phyloP scores from a whole-genome alignment of 1,140 invertebrate genomes.

The Drosophila aff. region DNA sequence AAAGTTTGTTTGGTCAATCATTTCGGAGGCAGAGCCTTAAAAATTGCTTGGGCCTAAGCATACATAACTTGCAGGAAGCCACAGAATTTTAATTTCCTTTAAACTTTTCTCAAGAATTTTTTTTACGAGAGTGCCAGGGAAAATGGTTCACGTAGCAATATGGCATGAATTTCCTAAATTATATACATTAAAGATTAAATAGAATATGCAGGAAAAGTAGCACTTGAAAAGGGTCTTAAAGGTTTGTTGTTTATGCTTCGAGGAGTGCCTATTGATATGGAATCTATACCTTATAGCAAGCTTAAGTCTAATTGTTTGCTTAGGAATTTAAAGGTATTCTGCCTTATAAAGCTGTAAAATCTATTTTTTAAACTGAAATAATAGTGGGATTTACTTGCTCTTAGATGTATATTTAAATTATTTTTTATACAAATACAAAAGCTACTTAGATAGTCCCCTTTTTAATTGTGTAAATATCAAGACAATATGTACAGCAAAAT shows the following conservation, averaged over 20 bases:
- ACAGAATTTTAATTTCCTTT: slow-evolving; percentile 44
- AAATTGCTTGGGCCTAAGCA: slow-evolving; percentile 38
- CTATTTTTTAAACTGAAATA: background rate
- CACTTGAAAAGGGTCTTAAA: slow-evolving; percentile 1
- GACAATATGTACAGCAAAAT: background rate
- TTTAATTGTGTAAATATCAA: background rate
- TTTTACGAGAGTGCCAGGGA: background rate
- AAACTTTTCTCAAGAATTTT: slow-evolving; percentile 22
- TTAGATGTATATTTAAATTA: background rate
- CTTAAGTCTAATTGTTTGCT: background rate
- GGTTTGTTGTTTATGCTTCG: background rate
- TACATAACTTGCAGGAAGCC: slow-evolving; percentile 37
- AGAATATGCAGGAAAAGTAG: background rate
- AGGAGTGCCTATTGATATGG: background rate
- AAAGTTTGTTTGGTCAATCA: slow-evolving; percentile 46
- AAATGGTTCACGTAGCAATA: background rate
- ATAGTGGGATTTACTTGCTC: background rate
- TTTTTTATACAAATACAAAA: background rate
- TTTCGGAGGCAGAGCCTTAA: slow-evolving; percentile 18
- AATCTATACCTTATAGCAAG: background rate
- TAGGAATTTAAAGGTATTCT: background rate
- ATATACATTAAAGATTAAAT: slow-evolving; percentile 5
- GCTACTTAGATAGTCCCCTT: background rate
- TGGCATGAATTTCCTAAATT: background rate
- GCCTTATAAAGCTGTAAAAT: no score